Evolutionary conservation across 1,140 invertebrate species (phyloP).

Genomic region (Orchesella cincta): DNA sequence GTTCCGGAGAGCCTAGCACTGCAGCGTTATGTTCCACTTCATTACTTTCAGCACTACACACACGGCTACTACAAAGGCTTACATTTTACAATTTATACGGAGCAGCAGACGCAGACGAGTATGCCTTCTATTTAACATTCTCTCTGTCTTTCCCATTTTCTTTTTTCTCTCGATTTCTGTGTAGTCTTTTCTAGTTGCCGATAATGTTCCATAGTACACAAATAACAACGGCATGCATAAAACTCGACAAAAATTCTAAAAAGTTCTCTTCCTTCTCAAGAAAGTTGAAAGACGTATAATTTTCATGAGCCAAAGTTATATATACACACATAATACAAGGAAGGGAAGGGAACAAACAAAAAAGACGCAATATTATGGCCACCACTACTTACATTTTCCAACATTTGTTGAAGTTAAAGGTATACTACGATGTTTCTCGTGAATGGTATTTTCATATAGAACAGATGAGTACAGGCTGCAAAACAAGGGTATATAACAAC

Average conservation of each 20-base stretch:
- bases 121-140: background rate
- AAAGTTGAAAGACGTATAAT: no score
- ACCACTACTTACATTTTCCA: no score
- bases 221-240: no score
- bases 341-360: no score
- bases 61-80: background rate
- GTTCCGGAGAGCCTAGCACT: background rate
- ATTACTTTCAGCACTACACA: background rate
- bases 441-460: no score
- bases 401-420: no score
- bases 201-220: background rate
- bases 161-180: background rate
- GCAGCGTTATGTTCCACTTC: constrained; percentile 11
- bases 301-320: no score
- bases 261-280: background rate
- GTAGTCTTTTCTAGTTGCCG: background rate
- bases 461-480: no score
- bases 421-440: no score
- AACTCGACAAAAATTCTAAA: background rate
- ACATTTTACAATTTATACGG: background rate
- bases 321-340: no score
- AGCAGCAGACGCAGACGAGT: background rate
- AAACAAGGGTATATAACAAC: no score
- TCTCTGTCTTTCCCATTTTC: background rate
- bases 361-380: no score